Evolutionary conservation across 2,113 vertebrate species (phyloP), one percentile per base, ranked within the genome.

Genomic region (Tiliqua scincoides): DNA sequence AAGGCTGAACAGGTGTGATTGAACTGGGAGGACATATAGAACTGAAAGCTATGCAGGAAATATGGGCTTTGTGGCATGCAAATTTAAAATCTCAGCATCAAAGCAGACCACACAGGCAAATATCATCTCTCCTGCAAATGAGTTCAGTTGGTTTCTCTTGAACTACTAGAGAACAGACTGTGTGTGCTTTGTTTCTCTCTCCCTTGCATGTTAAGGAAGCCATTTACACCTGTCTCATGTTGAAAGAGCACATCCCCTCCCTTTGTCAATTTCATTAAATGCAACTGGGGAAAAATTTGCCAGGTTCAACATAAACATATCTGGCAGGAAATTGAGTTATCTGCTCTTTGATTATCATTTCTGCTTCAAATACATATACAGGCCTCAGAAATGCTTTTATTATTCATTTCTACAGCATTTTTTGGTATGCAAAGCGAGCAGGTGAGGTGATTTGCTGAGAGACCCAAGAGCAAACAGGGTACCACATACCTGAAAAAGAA

Each of bases 31-130:
- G 71, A 11, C 35, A 43, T 43, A 18, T 23, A 67, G 23, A 63
- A 30, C 17, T 35, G 37, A 81, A 79, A 62, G 14, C 68, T 9
- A 32, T 81, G 59, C 23, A 81, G 43, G 72, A 87, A 67, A 37
- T 63, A 75, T 40, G 57, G 14, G 54, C 48, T 84, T 54, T 57
- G 35, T 43, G 15, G 14, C 72, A 82, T 76, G 85, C 62, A 76
- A 82, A 82, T 76, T 8, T 23, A 80, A 37, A 67, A 65, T 81
- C 62, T 67, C 79, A 37, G 17, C 35, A 37, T 57, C 32, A 75
- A 74, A 52, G 75, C 54, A 86, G 72, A 81, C 23, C 68, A 65
- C 14, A 40, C 30, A 81, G 21, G 59, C 59, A 86, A 80, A 86
- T 57, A 65, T 10, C 35, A 65, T 77, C 77, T 81, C 68, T 63